phyloP scores from a whole-genome alignment of 1,140 invertebrate species.

The Agrypnia vestita region DNA sequence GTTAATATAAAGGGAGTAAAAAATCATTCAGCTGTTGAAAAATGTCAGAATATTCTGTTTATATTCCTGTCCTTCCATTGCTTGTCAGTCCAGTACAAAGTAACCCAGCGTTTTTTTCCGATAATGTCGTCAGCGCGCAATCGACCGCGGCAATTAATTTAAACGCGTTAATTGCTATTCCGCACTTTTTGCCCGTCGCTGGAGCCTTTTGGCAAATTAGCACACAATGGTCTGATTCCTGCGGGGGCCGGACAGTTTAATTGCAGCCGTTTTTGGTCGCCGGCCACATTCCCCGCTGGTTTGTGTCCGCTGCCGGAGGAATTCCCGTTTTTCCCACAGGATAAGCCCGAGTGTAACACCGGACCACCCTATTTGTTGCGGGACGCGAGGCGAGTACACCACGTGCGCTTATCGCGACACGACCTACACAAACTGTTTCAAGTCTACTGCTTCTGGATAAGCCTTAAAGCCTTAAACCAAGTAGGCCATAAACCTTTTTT shows the following conservation, averaged over 20 bases:
- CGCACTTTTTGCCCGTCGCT: neutral
- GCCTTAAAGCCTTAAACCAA: too few relatives aligned
- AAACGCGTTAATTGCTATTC: neutral
- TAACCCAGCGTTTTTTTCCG: too few relatives aligned
- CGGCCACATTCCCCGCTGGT: neutral
- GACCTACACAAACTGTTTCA: too few relatives aligned
- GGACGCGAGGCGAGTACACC: too few relatives aligned
- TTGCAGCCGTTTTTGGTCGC: conserved; percentile 9
- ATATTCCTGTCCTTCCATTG: too few relatives aligned
- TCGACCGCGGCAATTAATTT: neutral
- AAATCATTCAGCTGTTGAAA: too few relatives aligned
- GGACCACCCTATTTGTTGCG: conserved; percentile 2
- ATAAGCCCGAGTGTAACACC: conserved; percentile 13
- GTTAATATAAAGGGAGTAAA: too few relatives aligned
- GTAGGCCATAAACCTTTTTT: too few relatives aligned
- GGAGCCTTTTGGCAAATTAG: conserved; percentile 7
- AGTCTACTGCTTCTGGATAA: too few relatives aligned
- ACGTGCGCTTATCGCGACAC: neutral
- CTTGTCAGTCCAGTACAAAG: too few relatives aligned
- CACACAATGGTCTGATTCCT: conserved; percentile 16
- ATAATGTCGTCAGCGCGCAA: neutral
- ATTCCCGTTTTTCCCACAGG: conserved; percentile 23
- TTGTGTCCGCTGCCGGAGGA: neutral
- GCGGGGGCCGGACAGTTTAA: conserved; percentile 11
- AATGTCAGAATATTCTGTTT: too few relatives aligned